phyloP scores from a whole-genome alignment of 1,140 invertebrate species.

The Melanaphis sacchari region DNA sequence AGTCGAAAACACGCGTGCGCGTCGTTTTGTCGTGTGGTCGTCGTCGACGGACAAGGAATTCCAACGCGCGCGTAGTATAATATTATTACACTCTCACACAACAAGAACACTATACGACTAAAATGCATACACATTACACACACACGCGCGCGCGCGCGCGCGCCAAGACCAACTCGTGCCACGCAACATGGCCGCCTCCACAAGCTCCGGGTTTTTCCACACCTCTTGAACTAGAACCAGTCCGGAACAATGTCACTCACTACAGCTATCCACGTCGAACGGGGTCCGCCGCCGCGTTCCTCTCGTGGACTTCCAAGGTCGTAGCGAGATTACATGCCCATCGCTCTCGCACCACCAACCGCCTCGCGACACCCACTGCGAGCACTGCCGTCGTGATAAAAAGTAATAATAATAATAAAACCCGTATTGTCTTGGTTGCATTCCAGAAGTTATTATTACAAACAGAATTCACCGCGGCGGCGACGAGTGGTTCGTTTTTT shows the following conservation, averaged over 20 bases:
- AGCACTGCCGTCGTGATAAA: slow-evolving; percentile 9
- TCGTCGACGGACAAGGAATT: slow-evolving; percentile 15
- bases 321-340: slow-evolving; percentile 36
- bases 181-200: slow-evolving; percentile 55
- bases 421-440: slow-evolving; percentile 50
- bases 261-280: background rate
- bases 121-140: background rate
- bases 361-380: slow-evolving; percentile 18
- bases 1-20: background rate
- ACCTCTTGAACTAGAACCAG: slow-evolving; percentile 52
- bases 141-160: background rate
- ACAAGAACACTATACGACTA: background rate
- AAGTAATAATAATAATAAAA: slow-evolving; percentile 29
- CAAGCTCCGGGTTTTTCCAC: slow-evolving; percentile 52
- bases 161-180: slow-evolving; percentile 38
- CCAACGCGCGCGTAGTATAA: slow-evolving; percentile 7
- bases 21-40: background rate
- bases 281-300: slow-evolving; percentile 31
- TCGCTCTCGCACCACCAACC: background rate
- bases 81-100: background rate
- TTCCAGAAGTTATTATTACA: slow-evolving; percentile 54
- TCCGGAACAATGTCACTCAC: slow-evolving; percentile 57
- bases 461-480: slow-evolving; percentile 26
- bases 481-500: slow-evolving; percentile 30
- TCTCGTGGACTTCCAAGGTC: slow-evolving; percentile 53